Evolutionary conservation across 2,113 vertebrate genomes (phyloP), one percentile per base, ranked within the genome.

Genomic region (Phodopus roborovskii): DNA sequence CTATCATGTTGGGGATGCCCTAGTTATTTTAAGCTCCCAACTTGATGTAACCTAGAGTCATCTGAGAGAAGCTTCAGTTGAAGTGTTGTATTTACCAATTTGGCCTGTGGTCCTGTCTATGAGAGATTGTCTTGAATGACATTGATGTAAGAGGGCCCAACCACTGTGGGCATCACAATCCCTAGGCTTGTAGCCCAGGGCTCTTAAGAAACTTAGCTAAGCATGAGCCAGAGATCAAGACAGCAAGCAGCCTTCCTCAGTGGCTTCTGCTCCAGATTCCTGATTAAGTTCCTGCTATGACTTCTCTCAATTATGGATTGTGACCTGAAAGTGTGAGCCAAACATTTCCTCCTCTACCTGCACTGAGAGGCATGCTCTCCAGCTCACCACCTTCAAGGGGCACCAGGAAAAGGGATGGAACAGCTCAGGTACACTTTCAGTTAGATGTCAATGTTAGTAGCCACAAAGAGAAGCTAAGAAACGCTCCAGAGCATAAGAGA

Each of bases 401-500:
- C 2, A 16, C 7, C 28, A 33, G 26, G 75, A 16, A 17, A 13
- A 30, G 45, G 45, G 28, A 50, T 78, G 15, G 45, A 50, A 30
- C 45, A 33, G 45, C 15, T 3, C 13, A 50, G 28, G 26, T 45
- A 30, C 26, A 50, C 45, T 33, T 48, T 7, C 74, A 77, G 73
- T 30, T 48, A 33, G 28, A 17, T 50, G 45, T 78, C 75, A 78
- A 11, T 30, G 75, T 36, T 39, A 4, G 73, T 28, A 75, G n/a
- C 39, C 39, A 42, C 1, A 20, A 7, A 26, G 13, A 39, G 0
- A 62, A 79, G 28, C 48, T 0, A 11, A 71, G 62, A 12, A 4
- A 7, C 0, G 2, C 26, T 66, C 24, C 19, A 1, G 60, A 13
- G 4, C 0, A 58, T 4, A 36, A 20, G 50, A 53, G 30, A 3